Percentiles rank a stretch among this genome's conserved stretches.
These are phyloP conservation scores for Ormyrus rosae DNA, from an alignment of 2,888 invertebrate genomes.

Conservation along the genomic window DNA sequence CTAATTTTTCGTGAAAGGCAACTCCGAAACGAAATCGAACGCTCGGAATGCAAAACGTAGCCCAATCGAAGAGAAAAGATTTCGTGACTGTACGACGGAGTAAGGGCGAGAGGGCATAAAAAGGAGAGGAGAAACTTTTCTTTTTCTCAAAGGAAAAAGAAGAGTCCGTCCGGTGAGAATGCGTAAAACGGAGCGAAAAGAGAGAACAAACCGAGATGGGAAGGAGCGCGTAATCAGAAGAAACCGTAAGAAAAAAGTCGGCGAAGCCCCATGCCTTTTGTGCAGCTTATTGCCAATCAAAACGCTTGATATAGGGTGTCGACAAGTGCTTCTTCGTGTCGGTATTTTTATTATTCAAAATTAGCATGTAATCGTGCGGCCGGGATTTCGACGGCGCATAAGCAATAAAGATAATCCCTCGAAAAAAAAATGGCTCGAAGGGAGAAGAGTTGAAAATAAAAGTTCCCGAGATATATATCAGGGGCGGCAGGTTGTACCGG, in stretches of 20 bases:
- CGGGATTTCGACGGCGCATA: too few relatives aligned
- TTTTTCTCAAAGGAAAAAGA: not conserved
- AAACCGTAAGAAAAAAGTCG: slow-evolving; percentile 59
- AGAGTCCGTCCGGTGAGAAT: slow-evolving; percentile 51
- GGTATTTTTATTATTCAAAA: too few relatives aligned
- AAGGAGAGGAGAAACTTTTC: not conserved
- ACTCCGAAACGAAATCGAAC: not conserved
- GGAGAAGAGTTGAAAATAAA: too few relatives aligned
- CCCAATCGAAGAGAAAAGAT: slow-evolving; percentile 24
- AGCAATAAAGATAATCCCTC: too few relatives aligned
- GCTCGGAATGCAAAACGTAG: not conserved
- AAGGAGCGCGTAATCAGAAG: not conserved
- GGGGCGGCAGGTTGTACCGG: too few relatives aligned
- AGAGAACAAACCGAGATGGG: slow-evolving; percentile 43
- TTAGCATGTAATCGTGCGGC: too few relatives aligned
- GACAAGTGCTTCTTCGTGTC: too few relatives aligned
- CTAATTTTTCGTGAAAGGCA: not conserved
- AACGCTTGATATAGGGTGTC: too few relatives aligned
- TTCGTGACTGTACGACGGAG: not conserved
- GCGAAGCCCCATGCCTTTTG: too few relatives aligned
- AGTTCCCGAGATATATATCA: too few relatives aligned
- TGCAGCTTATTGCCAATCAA: too few relatives aligned
- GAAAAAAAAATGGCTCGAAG: too few relatives aligned
- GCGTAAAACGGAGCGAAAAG: slow-evolving; percentile 57
- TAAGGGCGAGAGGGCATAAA: slow-evolving; percentile 3